Base-by-base conservation (phyloP, 2,888 invertebrate genomes). In the Heliconius cydno region DNA sequence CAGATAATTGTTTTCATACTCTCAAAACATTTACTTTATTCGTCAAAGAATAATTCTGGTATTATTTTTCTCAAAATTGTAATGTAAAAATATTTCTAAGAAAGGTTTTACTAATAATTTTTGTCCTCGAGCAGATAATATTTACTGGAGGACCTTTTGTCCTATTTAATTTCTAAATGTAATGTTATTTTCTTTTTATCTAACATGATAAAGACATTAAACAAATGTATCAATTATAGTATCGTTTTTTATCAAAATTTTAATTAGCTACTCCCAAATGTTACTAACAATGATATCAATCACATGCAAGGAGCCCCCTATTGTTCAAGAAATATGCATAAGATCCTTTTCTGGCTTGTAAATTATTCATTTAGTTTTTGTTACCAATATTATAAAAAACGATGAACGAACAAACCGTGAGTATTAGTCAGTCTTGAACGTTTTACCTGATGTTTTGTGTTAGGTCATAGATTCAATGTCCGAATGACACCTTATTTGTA, bases 251-350 rank as follows among this genome's bases (percentile, higher is more conserved):
- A 79, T 79, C 60, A 77, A 75, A 79, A 77, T 78, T 75, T 77
- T 77, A 82, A 82, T 79, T 80, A 77, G n/a, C 60, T 57, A 28
- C n/a, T 67, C 65, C 68, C 71, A 77, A 81, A 79, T 72, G 30
- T 30, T 3, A 76, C 57, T 78, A 57, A 79, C 28, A 74, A 66
- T 77, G 77, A 28, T 79, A 52, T 52, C 19, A 52, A 81, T 81
- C 57, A 72, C 52, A 65, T 9, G 70, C 76, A 52, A 63, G 52
- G 41, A 67, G 38, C 68, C 74, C 76, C 75, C 82, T 72, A 79
- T 80, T 82, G 82, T 79, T 79, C 67, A 77, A 65, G 77, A 74
- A 75, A 76, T 74, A 74, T 30, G 28, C 52, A 30, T 19, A 57
- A 72, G 72, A 57, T 30, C 52, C 30, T 57, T 72, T 52, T 72